Evolutionary conservation across 2,113 vertebrate genomes (phyloP), one percentile per base, ranked within the genome.

Genomic region (Anoura caudifer): DNA sequence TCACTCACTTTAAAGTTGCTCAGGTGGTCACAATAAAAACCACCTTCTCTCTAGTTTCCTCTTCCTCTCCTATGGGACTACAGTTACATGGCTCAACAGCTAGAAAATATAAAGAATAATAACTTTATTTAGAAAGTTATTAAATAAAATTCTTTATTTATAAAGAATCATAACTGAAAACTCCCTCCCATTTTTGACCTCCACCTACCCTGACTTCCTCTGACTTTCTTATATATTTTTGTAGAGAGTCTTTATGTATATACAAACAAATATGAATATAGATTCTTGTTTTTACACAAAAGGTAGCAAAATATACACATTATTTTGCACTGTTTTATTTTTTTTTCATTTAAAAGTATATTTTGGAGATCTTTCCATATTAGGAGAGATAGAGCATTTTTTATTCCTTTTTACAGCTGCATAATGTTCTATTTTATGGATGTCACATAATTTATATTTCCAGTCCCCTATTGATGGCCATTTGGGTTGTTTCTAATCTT

Each of bases 401-500:
- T 47, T 28, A 41, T 76, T 75, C 33, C 26, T 80, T 95, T 92
- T 82, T 76, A 80, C 15, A 52, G 36, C 45, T 79, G 41, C 19
- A 28, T 73, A 76, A 10, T 95, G 20, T 90, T 84, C 56, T 63
- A 14, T 65, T 84, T 95, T 77, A 83, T 87, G 22, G 43, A 38
- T 80, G 41, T 33, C 75, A 54, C 4, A 52, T 72, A 52, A 61
- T 91, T 88, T 97, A 54, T 75, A 73, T 88, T 88, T 95, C 67
- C 43, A 93, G 28, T 45, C n/a, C 28, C 33, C 76, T 85, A 43
- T 33, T 61, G 65, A 61, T 87, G n/a, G 59, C 38, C 43, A 79
- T 56, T 76, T 73, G 19, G 63, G 24, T 52, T 77, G 26, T 45
- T 94, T 94, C 36, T 94, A 81, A 92, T 61, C 52, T 83, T 90